phyloP scores from a whole-genome alignment of 2,113 vertebrate genomes.

The Elachura formosa region DNA sequence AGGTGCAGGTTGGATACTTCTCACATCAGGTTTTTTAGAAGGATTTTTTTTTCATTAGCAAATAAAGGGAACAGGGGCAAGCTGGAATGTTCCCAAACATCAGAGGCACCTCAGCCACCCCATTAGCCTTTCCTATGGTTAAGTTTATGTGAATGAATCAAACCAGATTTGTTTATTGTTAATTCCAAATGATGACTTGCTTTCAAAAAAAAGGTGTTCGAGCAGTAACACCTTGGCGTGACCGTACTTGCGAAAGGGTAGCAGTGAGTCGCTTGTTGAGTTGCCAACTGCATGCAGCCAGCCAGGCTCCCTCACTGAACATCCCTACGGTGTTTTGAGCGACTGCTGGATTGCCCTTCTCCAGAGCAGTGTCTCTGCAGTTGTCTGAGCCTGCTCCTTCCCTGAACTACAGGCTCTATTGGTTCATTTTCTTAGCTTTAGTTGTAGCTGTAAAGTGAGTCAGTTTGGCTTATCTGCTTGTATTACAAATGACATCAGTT shows the following conservation, averaged over 20 bases:
- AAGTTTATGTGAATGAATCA: not conserved
- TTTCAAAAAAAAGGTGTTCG: not conserved
- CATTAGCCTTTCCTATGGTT: fast-evolving
- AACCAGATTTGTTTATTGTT: not conserved
- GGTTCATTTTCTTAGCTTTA: not conserved
- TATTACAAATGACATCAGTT: not conserved
- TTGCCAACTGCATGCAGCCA: not conserved
- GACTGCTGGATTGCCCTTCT: not conserved
- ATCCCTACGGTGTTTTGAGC: fast-evolving
- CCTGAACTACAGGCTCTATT: not conserved
- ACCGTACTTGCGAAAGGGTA: not conserved
- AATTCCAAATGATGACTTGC: not conserved
- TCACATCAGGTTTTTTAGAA: not conserved
- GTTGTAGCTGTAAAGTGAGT: not conserved
- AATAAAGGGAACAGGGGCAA: not conserved
- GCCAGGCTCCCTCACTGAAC: fast-evolving
- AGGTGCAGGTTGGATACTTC: not conserved
- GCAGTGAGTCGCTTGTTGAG: not conserved
- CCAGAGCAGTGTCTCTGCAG: fast-evolving
- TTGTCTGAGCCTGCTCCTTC: not conserved
- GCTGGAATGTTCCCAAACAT: not conserved
- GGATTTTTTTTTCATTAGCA: not conserved
- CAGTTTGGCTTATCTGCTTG: not conserved
- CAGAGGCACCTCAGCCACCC: not conserved
- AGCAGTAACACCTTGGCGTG: not conserved